A percentile compares a stretch with the other conserved stretches of the same genome.
phyloP scores from a whole-genome alignment of 2,113 vertebrate genomes.

The Falco punctatus region DNA sequence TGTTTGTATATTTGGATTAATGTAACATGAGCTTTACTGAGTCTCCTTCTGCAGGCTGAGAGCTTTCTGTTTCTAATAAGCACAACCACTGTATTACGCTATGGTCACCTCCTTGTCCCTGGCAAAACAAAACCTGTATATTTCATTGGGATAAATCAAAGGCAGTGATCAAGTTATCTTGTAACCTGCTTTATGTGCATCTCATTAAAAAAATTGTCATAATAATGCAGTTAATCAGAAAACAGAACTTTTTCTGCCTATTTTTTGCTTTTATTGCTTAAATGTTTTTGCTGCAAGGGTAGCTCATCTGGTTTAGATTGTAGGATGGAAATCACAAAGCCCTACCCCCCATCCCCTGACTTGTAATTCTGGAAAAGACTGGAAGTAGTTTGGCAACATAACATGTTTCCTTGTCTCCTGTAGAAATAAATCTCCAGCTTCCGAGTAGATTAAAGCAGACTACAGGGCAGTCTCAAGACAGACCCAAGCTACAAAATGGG shows the following conservation, averaged over 20 bases:
- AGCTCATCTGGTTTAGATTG: constrained; percentile 75
- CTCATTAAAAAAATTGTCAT: constrained; percentile 31
- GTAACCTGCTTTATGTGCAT: constrained; percentile 41
- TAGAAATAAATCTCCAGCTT: constrained; percentile 62
- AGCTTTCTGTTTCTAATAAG: constrained; percentile 64
- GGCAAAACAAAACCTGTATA: constrained; percentile 24
- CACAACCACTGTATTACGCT: constrained; percentile 14
- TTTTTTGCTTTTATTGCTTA: constrained; percentile 20
- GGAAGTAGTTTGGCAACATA: constrained; percentile 59
- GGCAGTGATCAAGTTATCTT: constrained; percentile 30
- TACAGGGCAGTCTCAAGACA: constrained; percentile 53
- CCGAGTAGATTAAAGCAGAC: constrained; percentile 61
- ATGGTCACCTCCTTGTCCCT: constrained; percentile 14
- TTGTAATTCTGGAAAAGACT: constrained; percentile 70
- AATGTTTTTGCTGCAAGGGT: constrained; percentile 37
- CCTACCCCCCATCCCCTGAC: constrained; percentile 56
- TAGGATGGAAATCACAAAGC: constrained; percentile 68
- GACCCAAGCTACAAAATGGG: not conserved
- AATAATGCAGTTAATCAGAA: constrained; percentile 61
- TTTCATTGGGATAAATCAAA: constrained; percentile 48
- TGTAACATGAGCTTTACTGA: not conserved
- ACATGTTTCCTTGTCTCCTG: constrained; percentile 56
- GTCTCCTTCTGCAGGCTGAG: not conserved
- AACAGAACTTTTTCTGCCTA: constrained; percentile 43
- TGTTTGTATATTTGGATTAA: not conserved